These are phyloP conservation scores for Acomys russatus DNA, from an alignment of 2,797 vertebrate species.

Conservation along the genomic window DNA sequence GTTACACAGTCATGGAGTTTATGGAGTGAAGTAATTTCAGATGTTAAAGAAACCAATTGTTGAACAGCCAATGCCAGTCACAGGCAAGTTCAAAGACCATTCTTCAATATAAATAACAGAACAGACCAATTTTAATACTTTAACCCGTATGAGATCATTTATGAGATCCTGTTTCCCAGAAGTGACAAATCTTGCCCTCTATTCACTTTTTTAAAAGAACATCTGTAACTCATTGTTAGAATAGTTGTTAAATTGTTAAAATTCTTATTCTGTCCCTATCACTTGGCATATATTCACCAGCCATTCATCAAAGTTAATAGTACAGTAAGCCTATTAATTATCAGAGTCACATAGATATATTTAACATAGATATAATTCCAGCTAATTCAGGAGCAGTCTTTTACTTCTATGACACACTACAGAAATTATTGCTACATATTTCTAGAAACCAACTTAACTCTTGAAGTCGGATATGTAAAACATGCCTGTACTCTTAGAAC, in stretches of 20 bases:
- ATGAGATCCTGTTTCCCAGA: not conserved
- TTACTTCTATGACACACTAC: not conserved
- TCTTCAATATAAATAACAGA: constrained; percentile 4
- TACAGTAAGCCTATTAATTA: not conserved
- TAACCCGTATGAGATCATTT: not conserved
- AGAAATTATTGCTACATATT: not conserved
- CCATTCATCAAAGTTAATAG: not conserved
- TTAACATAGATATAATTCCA: not conserved
- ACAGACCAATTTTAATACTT: not conserved
- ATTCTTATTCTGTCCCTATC: constrained; percentile 15
- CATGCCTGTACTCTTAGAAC: not conserved
- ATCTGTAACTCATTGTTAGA: not conserved
- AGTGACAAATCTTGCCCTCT: not conserved
- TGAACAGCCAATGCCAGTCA: not conserved
- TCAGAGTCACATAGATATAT: not conserved
- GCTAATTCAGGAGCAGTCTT: not conserved
- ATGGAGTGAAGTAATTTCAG: not conserved
- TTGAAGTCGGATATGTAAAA: not conserved
- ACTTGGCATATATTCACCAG: not conserved
- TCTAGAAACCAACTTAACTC: not conserved
- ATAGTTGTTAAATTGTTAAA: not conserved
- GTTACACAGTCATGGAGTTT: not conserved
- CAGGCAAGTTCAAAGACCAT: not conserved
- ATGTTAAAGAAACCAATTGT: not conserved
- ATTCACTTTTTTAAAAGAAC: constrained; percentile 32